phyloP scores from a whole-genome alignment of 2,797 vertebrate species.

The Poeciliopsis paucimaculata region DNA sequence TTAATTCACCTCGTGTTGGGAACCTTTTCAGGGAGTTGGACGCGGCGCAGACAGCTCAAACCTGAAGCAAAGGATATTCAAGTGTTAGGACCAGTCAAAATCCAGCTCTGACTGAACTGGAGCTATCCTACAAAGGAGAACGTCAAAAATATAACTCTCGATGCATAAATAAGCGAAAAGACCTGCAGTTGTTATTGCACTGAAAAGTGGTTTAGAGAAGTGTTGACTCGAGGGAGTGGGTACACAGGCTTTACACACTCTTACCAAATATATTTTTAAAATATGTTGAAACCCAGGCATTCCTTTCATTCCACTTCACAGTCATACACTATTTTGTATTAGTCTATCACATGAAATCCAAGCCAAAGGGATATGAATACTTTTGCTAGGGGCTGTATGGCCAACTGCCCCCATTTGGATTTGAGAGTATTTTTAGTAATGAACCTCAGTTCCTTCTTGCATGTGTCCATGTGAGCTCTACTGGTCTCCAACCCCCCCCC shows the following conservation, averaged over 20 bases:
- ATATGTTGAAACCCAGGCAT: background rate
- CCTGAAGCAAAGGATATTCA: background rate
- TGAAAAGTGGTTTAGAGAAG: background rate
- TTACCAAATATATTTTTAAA: background rate
- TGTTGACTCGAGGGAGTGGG: background rate
- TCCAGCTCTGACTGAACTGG: background rate
- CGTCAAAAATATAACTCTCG: background rate
- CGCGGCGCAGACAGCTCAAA: background rate
- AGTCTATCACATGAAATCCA: background rate
- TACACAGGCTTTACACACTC: background rate
- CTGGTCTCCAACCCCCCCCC: background rate
- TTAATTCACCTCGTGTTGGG: background rate
- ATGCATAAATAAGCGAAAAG: background rate
- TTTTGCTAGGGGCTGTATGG: background rate
- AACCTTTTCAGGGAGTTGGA: background rate
- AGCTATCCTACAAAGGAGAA: background rate
- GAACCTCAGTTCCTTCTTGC: background rate
- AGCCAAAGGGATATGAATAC: background rate
- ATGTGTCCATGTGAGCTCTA: background rate
- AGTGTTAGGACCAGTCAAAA: background rate
- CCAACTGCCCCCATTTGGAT: slow-evolving; percentile 4
- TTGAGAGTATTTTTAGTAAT: background rate
- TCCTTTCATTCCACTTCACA: background rate
- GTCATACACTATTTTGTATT: background rate
- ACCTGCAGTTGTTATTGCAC: background rate